Evolutionary conservation across 2,113 vertebrate species (phyloP).

Genomic region (Polypterus senegalus): DNA sequence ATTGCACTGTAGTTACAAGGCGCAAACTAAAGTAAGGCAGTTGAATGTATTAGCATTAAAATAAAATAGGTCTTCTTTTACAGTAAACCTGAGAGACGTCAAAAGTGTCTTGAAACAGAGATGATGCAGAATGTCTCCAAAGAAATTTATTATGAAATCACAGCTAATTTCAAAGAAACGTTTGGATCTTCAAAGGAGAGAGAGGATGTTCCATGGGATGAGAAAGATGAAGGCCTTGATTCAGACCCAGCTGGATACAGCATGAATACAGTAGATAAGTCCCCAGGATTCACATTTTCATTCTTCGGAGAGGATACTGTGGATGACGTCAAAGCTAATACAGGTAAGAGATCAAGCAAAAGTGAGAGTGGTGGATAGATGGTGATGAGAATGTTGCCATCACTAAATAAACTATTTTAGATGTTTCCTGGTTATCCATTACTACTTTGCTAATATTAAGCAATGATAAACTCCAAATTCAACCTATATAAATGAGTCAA

Average conservation of each 20-base stretch:
- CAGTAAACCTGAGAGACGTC: slow-evolving; percentile 64
- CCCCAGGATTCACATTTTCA: slow-evolving; percentile 62
- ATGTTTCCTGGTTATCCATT: background rate
- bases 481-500: too few species aligned
- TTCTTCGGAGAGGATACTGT: slow-evolving; percentile 56
- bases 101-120: slow-evolving; percentile 59
- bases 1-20: background rate
- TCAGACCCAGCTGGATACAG: background rate
- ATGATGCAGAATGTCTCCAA: slow-evolving; percentile 74
- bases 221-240: background rate
- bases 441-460: background rate
- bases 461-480: background rate
- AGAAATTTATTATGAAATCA: slow-evolving; percentile 65
- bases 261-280: slow-evolving; percentile 14
- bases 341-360: slow-evolving; percentile 35
- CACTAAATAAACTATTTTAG: background rate
- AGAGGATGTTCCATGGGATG: slow-evolving; percentile 21
- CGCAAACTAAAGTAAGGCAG: background rate
- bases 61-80: slow-evolving; percentile 4
- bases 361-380: slow-evolving; percentile 17
- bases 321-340: slow-evolving; percentile 19
- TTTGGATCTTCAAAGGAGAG: slow-evolving; percentile 43
- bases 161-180: slow-evolving; percentile 62
- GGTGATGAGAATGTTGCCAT: too few species aligned
- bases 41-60: slow-evolving; percentile 1